Conservation (phyloP, 2,797 vertebrate species). For the Gobio occitaniae region DNA sequence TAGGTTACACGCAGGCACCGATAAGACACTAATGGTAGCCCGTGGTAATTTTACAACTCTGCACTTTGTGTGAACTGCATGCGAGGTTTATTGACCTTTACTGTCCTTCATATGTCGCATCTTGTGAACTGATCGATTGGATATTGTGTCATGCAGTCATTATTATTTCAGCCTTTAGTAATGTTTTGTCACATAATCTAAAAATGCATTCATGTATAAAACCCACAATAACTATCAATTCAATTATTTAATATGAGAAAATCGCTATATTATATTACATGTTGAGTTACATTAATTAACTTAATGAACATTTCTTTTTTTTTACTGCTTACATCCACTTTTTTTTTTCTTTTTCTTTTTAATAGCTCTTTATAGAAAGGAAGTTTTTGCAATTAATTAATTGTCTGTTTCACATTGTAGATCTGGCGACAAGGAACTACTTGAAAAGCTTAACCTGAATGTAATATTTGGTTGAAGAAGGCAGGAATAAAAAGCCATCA, state of each 20-base stretch:
- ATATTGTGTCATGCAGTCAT: not conserved
- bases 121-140: not conserved
- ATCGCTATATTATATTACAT: not conserved
- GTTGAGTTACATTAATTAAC: not conserved
- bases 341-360: not conserved
- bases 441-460: slow-evolving; percentile 74
- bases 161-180: not conserved
- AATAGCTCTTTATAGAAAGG: not conserved
- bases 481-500: slow-evolving; percentile 85
- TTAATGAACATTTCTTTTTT: not conserved
- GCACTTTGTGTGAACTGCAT: slow-evolving; percentile 20
- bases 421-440: slow-evolving; percentile 69
- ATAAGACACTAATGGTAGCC: not conserved
- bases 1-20: not conserved
- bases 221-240: not conserved
- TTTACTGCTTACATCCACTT: not conserved
- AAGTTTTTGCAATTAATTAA: not conserved
- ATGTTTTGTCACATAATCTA: not conserved
- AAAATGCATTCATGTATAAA: not conserved
- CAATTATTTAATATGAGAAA: not conserved
- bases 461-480: slow-evolving; percentile 79
- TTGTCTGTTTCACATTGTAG: slow-evolving; percentile 59
- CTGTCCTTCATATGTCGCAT: slow-evolving; percentile 73
- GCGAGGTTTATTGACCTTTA: slow-evolving; percentile 72
- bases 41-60: slow-evolving; percentile 12